Base-by-base conservation (phyloP, 2,797 vertebrate species). In the Decapterus maruadsi region DNA sequence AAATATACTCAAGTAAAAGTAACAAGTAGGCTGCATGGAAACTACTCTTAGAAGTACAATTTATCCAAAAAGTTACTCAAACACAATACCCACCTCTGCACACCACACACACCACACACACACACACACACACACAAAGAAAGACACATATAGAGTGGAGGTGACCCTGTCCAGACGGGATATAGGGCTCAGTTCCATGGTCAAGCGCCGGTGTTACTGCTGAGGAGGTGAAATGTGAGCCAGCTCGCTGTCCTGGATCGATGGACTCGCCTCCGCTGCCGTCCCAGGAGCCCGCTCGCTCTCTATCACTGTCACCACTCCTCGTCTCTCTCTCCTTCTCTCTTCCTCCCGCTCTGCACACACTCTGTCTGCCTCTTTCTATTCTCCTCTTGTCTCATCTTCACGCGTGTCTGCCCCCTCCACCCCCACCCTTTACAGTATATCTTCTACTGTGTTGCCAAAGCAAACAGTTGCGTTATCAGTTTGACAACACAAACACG, bases 141-240 rank as follows among this genome's bases (percentile, higher is more conserved):
- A 76, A 68, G 55, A 84, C 60, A 43, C 72, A 40, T 75, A 75
- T 76, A 85, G 71, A 74, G 72, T 86, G 81, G 90, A 93, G 92
- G 90, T 93, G 90, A 93, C 92, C 91, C 88, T 71, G 87, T 87
- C 90, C 91, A 93, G 90, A 93, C 87, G 88, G 91, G 80, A 88
- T 87, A 64, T 61, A 76, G 85, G 82, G 87, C 85, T 91, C 86
- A 87, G 87, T 90, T 93, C 84, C 89, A 83, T 42, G 77, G 87
- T 77, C 60, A 38, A 89, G 89, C 63, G 67, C 82, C 80, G 71
- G 68, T 56, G 56, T 77, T 87, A 82, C 38, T 89, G 92, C 93
- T 92, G 94, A 93, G 90, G 83, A 84, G 88, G 88, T 83, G 93
- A 90, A 94, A 92, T 78, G 73, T 72, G 90, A 93, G 70, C 88